Percentiles rank a stretch among this genome's conserved stretches.
These are phyloP conservation scores for Oligia fasciuncula DNA, from an alignment of 2,888 invertebrate species.

Conservation along the genomic window DNA sequence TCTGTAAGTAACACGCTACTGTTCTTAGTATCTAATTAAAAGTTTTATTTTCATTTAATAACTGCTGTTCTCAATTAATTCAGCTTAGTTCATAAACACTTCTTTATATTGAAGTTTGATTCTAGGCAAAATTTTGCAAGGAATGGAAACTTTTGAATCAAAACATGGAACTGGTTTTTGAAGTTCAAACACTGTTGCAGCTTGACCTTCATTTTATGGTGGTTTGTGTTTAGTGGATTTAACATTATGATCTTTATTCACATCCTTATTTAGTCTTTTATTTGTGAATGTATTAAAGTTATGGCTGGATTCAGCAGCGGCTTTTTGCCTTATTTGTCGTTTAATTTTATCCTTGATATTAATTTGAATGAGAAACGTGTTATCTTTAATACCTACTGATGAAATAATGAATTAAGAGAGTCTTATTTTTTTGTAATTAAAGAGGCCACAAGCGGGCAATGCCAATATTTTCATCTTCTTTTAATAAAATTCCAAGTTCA, in stretches of 20 bases:
- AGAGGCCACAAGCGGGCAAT: neutral
- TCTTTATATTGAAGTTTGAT: neutral
- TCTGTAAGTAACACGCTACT: neutral
- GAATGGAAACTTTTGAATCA: conserved; percentile 49
- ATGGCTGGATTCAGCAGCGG: conserved; percentile 10
- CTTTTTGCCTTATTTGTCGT: conserved; percentile 42
- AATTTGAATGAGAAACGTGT: conserved; percentile 28
- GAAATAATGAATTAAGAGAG: conserved; percentile 15
- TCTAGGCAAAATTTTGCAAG: conserved; percentile 27
- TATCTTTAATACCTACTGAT: conserved; percentile 1
- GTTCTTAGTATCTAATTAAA: neutral
- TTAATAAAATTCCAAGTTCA: neutral
- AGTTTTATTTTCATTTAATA: neutral
- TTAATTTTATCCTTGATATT: neutral
- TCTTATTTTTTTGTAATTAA: neutral
- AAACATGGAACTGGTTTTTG: conserved; percentile 60
- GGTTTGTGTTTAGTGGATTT: conserved; percentile 24
- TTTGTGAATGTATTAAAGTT: conserved; percentile 46
- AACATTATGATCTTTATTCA: conserved; percentile 13
- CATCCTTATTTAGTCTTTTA: conserved; percentile 39
- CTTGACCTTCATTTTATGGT: conserved; percentile 55
- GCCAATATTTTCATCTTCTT: neutral
- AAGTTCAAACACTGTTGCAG: conserved; percentile 43
- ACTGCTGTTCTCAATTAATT: conserved; percentile 19
- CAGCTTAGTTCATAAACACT: neutral